These are phyloP conservation scores for Cetonia aurata DNA, from an alignment of 2,888 invertebrate species.

Conservation along the genomic window DNA sequence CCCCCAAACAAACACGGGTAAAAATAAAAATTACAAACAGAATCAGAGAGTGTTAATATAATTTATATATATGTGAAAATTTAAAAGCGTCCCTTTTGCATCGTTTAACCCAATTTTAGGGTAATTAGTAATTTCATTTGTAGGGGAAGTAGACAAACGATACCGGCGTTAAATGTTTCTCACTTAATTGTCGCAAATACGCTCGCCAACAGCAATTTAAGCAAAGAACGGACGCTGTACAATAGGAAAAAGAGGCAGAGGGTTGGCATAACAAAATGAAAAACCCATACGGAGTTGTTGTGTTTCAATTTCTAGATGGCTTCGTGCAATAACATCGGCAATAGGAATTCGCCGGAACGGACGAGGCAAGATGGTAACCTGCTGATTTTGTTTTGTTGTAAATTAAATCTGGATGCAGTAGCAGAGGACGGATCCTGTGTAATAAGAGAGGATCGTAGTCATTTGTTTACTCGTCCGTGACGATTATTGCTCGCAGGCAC, in stretches of 20 bases:
- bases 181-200: slow-evolving; percentile 2
- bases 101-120: neutral
- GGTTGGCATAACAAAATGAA: neutral
- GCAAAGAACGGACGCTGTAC: neutral
- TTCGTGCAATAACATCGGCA: neutral
- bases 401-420: neutral
- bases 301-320: slow-evolving; percentile 5
- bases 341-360: neutral
- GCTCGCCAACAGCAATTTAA: neutral
- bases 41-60: too few species aligned
- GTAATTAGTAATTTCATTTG: slow-evolving; percentile 7
- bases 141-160: slow-evolving; percentile 5
- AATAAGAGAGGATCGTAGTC: too few species aligned
- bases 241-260: neutral
- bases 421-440: neutral
- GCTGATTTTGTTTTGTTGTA: neutral
- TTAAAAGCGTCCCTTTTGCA: neutral
- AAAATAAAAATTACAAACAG: too few species aligned
- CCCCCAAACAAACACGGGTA: too few species aligned
- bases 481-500: neutral
- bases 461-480: neutral
- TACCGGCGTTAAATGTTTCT: neutral
- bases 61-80: too few species aligned
- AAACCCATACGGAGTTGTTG: neutral
- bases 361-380: neutral